Evolutionary conservation across 2,113 vertebrate genomes (phyloP).

Genomic region (Oophaga pumilio): DNA sequence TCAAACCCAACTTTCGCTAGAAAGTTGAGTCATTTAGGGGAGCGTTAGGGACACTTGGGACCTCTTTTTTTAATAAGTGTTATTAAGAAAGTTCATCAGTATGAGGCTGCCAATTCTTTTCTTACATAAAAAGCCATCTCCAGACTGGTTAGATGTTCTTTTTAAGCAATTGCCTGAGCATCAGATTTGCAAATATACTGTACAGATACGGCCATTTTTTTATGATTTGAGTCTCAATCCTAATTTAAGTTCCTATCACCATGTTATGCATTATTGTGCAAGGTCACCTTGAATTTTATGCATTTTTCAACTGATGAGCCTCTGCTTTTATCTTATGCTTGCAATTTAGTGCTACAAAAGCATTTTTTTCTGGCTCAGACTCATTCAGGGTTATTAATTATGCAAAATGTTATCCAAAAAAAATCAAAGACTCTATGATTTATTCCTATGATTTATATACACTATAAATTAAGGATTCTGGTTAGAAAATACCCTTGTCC

Average conservation of each 20-base stretch:
- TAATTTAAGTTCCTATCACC: neutral
- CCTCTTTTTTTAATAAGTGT: too few relatives aligned
- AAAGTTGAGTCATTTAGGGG: too few relatives aligned
- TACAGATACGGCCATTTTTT: neutral
- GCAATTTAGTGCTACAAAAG: neutral
- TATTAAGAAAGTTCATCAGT: too few relatives aligned
- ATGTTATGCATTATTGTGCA: neutral
- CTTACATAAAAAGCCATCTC: too few relatives aligned
- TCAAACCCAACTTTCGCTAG: too few relatives aligned
- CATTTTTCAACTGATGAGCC: neutral
- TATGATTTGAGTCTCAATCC: neutral
- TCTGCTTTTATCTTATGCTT: neutral
- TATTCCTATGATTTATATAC: neutral
- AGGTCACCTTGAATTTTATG: neutral
- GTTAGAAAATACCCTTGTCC: neutral
- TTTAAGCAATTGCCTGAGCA: too few relatives aligned
- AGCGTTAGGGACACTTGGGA: too few relatives aligned
- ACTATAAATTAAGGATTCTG: neutral
- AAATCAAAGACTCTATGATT: neutral
- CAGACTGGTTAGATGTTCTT: too few relatives aligned
- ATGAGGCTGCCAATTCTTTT: too few relatives aligned
- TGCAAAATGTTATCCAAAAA: neutral
- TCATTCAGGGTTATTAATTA: neutral
- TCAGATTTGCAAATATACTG: too few relatives aligned
- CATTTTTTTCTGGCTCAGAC: neutral